Base-by-base conservation (phyloP, 2,888 invertebrate species). In the Cantharis lateralis region DNA sequence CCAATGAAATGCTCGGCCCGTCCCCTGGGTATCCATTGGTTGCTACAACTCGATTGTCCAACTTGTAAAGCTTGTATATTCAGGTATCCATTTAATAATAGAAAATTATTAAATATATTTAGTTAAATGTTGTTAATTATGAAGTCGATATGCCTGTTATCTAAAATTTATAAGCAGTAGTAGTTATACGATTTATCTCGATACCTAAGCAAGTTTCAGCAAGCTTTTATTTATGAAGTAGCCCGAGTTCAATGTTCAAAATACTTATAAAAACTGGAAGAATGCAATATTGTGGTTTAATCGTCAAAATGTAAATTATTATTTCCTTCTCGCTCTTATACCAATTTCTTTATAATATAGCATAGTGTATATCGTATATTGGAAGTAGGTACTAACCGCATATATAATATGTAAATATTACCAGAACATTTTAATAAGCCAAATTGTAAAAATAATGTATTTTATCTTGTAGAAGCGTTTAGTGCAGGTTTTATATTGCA, bases 21-120 rank as follows among this genome's bases (percentile, higher is more conserved):
- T 75, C 79, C 80, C 79, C 77, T 71, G 66, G 66, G 62, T 77
- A 76, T 71, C 78, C 77, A 79, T 79, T 79, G 78, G 78, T 77
- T 72, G 70, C 68, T 48, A 72, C 70, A 68, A 73, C 70, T 73
- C 73, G 76, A 76, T 76, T 72, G 72, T 76, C 70, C 76, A 28
- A 73, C 70, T 64, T 66, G 64, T 72, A 68, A 71, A 76, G 69
- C 62, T 76, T 69, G 69, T 76, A 68, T 70, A 76, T 69, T 71
- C 72, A 72, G 76, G 72, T 76, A 76, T 64, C 76, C 71, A 75
- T 71, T 75, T 75, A 70, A 75, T 75, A 75, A 24, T 70, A 68
- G 73, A 66, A 11, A 16, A 66, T 66, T n/a, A 48, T n/a, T 48
- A 48, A 5, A n/a, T 48, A 48, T 48, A 48, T n/a, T 48, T n/a